These are phyloP conservation scores for Phylloscopus whistleri DNA, from an alignment of 2,113 vertebrate genomes.

Conservation along the genomic window DNA sequence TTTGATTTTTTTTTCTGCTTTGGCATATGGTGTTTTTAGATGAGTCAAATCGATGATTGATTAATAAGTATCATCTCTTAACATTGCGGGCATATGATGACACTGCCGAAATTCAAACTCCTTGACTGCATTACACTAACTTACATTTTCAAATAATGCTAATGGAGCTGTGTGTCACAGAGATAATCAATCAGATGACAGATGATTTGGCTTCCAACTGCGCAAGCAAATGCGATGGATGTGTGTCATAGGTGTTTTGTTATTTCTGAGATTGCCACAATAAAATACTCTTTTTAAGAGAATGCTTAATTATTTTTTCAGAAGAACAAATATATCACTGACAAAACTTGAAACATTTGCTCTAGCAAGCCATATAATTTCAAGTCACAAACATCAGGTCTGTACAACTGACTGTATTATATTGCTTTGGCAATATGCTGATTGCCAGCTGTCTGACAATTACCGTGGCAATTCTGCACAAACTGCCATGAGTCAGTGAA, in stretches of 20 bases:
- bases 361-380: neutral
- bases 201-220: neutral
- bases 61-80: neutral
- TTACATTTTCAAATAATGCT: neutral
- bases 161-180: neutral
- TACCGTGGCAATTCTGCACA: neutral
- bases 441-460: neutral
- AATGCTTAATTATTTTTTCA: neutral
- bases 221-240: neutral
- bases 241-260: neutral
- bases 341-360: neutral
- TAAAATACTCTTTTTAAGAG: neutral
- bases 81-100: neutral
- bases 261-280: neutral
- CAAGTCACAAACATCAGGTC: neutral
- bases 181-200: neutral
- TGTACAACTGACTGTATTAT: neutral
- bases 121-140: neutral
- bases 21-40: neutral
- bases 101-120: neutral
- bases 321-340: neutral
- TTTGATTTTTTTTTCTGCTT: neutral
- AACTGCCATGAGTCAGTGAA: neutral
- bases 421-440: neutral
- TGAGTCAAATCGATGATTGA: neutral